These are phyloP conservation scores for Diprion similis DNA, from an alignment of 1,140 invertebrate species.

Conservation along the genomic window DNA sequence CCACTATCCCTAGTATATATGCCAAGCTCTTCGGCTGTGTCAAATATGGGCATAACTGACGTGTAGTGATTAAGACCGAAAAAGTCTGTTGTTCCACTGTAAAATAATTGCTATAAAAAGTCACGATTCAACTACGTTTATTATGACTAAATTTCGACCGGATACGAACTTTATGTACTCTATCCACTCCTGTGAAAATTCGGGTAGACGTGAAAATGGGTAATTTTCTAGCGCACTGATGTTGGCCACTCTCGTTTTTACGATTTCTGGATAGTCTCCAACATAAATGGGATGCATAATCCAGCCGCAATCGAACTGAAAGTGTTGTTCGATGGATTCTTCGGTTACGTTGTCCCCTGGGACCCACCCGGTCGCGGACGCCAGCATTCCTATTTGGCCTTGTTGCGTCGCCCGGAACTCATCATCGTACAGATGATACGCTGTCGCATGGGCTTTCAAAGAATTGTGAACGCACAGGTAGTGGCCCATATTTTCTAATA, in stretches of 20 bases:
- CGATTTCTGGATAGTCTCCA: constrained; percentile 68
- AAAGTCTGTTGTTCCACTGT: constrained; percentile 63
- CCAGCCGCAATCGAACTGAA: constrained; percentile 66
- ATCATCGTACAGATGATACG: constrained; percentile 70
- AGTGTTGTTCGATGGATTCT: constrained; percentile 32
- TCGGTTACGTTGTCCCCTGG: constrained; percentile 29
- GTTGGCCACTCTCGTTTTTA: constrained; percentile 60
- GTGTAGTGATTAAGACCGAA: constrained; percentile 68
- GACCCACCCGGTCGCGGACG: constrained; percentile 27
- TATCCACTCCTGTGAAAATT: constrained; percentile 61
- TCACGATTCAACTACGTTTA: neutral
- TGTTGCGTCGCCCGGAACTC: constrained; percentile 66
- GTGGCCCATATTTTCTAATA: constrained; percentile 29
- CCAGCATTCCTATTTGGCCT: constrained; percentile 55
- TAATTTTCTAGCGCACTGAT: constrained; percentile 65
- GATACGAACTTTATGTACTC: constrained; percentile 43
- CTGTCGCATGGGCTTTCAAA: constrained; percentile 70
- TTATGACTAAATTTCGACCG: neutral
- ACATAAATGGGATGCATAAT: constrained; percentile 69
- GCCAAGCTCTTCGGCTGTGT: constrained; percentile 6
- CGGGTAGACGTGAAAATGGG: constrained; percentile 60
- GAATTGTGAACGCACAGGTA: constrained; percentile 71
- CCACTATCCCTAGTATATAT: constrained; percentile 25
- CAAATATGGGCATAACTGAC: constrained; percentile 42
- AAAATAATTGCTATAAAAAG: neutral